Conservation (phyloP, 2,888 invertebrate genomes). For the Trileptium ribeirensis region DNA sequence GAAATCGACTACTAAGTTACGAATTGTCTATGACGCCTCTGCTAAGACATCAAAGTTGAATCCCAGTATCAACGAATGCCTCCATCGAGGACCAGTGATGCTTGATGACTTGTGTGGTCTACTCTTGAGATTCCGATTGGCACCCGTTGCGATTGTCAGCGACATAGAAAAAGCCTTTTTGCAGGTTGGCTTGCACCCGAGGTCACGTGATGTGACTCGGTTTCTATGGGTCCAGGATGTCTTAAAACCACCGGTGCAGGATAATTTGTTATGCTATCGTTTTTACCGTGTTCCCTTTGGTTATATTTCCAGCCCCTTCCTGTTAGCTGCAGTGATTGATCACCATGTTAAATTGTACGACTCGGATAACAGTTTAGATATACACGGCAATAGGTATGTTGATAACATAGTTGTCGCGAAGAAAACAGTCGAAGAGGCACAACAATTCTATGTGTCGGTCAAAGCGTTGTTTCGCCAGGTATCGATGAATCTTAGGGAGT, state of each 20-base stretch:
- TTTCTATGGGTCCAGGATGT: not conserved
- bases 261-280: conserved; percentile 32
- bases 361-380: not conserved
- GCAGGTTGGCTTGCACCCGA: not conserved
- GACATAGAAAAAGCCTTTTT: not conserved
- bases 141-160: not conserved
- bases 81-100: not conserved
- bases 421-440: not conserved
- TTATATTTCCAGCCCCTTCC: conserved; percentile 28
- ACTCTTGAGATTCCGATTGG: not conserved
- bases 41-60: not conserved
- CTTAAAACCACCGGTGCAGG: not conserved
- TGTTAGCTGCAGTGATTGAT: conserved; percentile 30
- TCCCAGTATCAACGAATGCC: not conserved
- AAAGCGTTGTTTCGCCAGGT: not conserved
- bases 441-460: not conserved
- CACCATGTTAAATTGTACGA: conserved; percentile 14
- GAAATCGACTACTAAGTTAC: not conserved
- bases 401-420: not conserved
- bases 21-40: not conserved
- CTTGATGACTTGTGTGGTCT: not conserved
- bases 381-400: not conserved
- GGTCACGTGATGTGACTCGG: no score
- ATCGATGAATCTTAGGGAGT: not conserved
- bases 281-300: conserved; percentile 38